Percentiles rank a stretch among this genome's conserved stretches.
These are phyloP conservation scores for Samia ricini DNA, from an alignment of 1,140 invertebrate genomes.

Conservation along the genomic window DNA sequence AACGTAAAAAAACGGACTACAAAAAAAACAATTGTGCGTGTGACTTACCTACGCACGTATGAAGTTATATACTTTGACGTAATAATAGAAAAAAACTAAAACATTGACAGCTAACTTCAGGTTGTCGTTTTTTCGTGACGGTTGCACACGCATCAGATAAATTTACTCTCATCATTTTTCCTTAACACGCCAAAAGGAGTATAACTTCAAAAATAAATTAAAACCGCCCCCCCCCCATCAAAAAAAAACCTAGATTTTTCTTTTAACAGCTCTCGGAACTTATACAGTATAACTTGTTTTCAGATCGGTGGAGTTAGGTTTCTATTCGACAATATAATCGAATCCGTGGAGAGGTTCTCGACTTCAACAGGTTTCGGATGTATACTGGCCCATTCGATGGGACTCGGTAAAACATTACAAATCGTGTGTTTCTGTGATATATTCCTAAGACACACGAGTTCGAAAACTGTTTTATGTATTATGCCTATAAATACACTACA, in stretches of 20 bases:
- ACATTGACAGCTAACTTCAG: no score
- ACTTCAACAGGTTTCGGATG: conserved; percentile 97
- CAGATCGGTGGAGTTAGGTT: conserved; percentile 97
- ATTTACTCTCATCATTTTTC: no score
- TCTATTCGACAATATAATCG: conserved; percentile 97
- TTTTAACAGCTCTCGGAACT: neutral
- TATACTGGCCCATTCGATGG: conserved; percentile 99
- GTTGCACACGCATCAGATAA: no score
- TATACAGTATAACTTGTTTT: conserved; percentile 16
- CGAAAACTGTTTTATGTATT: conserved; percentile 94
- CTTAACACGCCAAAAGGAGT: no score
- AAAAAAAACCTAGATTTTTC: conserved; percentile 14
- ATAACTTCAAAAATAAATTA: no score
- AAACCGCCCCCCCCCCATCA: no score
- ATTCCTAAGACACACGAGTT: conserved; percentile 93
- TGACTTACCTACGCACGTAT: no score
- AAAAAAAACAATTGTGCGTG: no score
- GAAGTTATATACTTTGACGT: no score
- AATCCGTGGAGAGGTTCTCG: conserved; percentile 92
- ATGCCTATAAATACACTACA: conserved; percentile 99
- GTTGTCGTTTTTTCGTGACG: no score
- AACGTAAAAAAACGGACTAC: no score
- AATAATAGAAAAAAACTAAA: no score
- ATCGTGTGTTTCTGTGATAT: conserved; percentile 97
- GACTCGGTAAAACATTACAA: conserved; percentile 98